These are phyloP conservation scores for Nothoprocta perdicaria DNA, from an alignment of 2,113 vertebrate species.

Conservation along the genomic window DNA sequence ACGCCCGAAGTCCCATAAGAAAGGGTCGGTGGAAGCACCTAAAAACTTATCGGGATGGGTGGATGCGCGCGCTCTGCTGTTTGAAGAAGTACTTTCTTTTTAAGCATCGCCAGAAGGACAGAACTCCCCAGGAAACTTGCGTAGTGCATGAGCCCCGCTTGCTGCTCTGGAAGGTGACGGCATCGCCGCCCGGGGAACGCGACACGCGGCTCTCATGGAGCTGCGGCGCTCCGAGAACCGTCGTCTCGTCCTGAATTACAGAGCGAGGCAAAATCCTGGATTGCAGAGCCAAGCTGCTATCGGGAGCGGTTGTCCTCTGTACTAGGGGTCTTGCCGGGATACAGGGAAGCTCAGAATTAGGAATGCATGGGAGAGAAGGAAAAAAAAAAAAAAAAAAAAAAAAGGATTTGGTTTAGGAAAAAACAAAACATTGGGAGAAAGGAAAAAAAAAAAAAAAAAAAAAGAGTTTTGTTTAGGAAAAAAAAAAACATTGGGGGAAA, in stretches of 20 bases:
- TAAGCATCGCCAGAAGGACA: accelerated
- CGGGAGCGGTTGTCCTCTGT: accelerated
- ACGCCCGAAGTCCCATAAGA: too few species aligned
- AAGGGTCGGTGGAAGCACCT: too few species aligned
- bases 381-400: too few species aligned
- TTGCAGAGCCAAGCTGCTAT: neutral
- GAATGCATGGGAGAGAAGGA: neutral
- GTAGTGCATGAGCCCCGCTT: accelerated
- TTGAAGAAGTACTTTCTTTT: neutral
- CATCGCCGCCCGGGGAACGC: accelerated
- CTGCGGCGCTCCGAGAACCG: neutral
- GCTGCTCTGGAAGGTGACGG: too few species aligned
- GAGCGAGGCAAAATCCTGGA: too few species aligned
- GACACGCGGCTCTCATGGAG: accelerated
- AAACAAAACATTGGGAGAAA: too few species aligned
- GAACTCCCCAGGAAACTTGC: neutral
- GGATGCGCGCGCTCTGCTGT: too few species aligned
- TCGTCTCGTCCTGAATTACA: neutral
- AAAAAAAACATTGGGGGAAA: too few species aligned
- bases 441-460: too few species aligned
- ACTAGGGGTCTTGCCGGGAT: accelerated
- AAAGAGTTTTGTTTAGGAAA: too few species aligned
- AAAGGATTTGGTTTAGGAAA: too few species aligned
- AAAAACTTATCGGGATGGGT: too few species aligned
- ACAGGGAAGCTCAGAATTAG: accelerated